Base-by-base conservation (phyloP, 2,888 invertebrate species). In the Sepioteuthis lessoniana region DNA sequence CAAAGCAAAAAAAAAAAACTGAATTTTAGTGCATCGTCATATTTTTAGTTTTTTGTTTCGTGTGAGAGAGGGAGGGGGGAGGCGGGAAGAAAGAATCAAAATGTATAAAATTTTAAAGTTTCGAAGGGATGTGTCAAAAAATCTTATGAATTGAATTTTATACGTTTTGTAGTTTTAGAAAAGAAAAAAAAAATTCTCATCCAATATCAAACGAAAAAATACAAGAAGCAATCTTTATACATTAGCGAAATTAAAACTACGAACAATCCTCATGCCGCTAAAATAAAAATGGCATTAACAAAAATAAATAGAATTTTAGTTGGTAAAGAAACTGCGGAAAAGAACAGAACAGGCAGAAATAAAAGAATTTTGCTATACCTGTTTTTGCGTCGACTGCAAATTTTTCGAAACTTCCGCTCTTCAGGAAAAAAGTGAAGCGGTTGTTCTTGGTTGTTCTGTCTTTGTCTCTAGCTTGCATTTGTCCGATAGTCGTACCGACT, bases 341-440 rank as follows among this genome's bases (percentile, higher is more conserved):
- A 4, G 8, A 60, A 76, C 0, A 47, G 47, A 92, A 31, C n/a
- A 42, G 10, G 25, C 42, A 46, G 8, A 46, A 46, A 25, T n/a
- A 1, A 28, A 46, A 8, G 28, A 92, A 94, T 90, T 38, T 50
- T 35, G 37, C 55, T 50, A 16, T 76, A 94, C 94, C 94, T 94
- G 94, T 93, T 8, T 38, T 35, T 0, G 94, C 42, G 42, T 94
- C 76, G 8, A 94, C 91, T n/a, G 60, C 38, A 93, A 94, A 94
- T 90, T 94, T 94, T 35, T 94, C 94, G 25, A 90, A 76, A 47
- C 94, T 94, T 2, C 94, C 94, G 16, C 90, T 93, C 38, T 91
- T 93, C 28, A 93, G 37, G 50, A 93, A 93, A 50, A 37, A 94
- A 0, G 91, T 47, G 25, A 94, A 42, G 35, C 46, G 37, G 90